These are phyloP conservation scores for Cotesia vestalis DNA, from an alignment of 1,140 invertebrate species.

Conservation along the genomic window DNA sequence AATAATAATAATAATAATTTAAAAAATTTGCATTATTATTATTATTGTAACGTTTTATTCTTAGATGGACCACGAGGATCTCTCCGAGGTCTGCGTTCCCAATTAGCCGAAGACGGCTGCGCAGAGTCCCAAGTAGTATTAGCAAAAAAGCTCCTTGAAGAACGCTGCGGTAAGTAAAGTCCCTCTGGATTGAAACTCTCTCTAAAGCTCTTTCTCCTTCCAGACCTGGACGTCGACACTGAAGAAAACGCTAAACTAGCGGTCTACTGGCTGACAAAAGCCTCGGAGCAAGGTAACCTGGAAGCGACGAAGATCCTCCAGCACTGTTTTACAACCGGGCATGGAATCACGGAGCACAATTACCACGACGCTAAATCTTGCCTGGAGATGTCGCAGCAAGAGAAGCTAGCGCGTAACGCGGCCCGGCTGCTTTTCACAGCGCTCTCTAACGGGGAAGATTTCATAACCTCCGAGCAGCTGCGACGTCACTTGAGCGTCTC, in stretches of 20 bases:
- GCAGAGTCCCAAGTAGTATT: conserved; percentile 82
- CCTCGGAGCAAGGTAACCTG: conserved; percentile 87
- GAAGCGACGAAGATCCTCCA: conserved; percentile 83
- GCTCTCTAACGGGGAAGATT: conserved; percentile 84
- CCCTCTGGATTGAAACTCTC: not conserved
- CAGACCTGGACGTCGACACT: conserved; percentile 68
- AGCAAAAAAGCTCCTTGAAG: conserved; percentile 78
- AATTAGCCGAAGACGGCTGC: conserved; percentile 82
- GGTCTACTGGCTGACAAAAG: conserved; percentile 88
- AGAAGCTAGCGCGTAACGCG: conserved; percentile 85
- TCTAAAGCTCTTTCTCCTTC: conserved; percentile 21
- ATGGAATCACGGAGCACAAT: conserved; percentile 83
- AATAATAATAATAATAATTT: too few relatives aligned
- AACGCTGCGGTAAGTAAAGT: conserved; percentile 71
- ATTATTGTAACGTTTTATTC: not conserved
- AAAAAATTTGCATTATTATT: too few relatives aligned
- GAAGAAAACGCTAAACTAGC: conserved; percentile 75
- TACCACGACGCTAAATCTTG: conserved; percentile 84
- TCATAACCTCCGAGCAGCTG: conserved; percentile 82
- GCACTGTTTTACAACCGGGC: conserved; percentile 80
- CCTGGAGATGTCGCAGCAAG: conserved; percentile 81
- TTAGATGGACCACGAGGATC: conserved; percentile 71
- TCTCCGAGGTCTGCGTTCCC: conserved; percentile 73
- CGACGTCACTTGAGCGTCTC: conserved; percentile 1
- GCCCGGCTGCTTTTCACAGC: conserved; percentile 85